Conservation (phyloP, 2,888 invertebrate species). For the Lithophane semibrunnea region DNA sequence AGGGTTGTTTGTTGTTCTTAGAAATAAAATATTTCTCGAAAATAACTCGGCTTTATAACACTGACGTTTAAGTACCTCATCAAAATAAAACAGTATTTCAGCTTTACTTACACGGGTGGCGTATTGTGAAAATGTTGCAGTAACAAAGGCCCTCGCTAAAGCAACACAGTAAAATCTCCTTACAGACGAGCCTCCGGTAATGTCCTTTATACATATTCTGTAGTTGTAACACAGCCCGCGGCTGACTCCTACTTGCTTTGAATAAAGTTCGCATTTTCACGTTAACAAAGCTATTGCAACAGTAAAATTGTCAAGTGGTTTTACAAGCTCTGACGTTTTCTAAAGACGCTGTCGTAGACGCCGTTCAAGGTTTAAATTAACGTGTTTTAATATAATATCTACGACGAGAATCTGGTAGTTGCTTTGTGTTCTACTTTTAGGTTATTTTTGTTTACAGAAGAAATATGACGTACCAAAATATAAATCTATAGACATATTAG, state of each 20-base stretch:
- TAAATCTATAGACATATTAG: not conserved
- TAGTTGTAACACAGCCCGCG: slow-evolving; percentile 63
- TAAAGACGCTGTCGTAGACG: slow-evolving; percentile 59
- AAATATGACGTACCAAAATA: not conserved
- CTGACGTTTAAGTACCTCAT: slow-evolving; percentile 22
- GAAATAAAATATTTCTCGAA: slow-evolving; percentile 36
- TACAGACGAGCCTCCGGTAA: slow-evolving; percentile 71
- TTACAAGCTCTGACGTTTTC: slow-evolving; percentile 57
- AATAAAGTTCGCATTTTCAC: slow-evolving; percentile 68
- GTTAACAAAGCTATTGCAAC: slow-evolving; percentile 57
- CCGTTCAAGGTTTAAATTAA: slow-evolving; percentile 48
- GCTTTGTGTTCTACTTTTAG: slow-evolving; percentile 1
- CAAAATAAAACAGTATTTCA: slow-evolving; percentile 46
- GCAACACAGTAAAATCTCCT: slow-evolving; percentile 76
- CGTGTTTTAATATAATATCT: slow-evolving; percentile 9
- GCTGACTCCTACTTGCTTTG: slow-evolving; percentile 63
- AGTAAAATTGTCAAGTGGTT: slow-evolving; percentile 63
- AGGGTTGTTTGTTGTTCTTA: slow-evolving; percentile 10
- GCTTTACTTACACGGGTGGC: slow-evolving; percentile 31
- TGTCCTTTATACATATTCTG: slow-evolving; percentile 71
- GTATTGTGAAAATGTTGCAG: slow-evolving; percentile 62
- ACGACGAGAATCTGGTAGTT: not conserved
- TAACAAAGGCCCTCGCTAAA: slow-evolving; percentile 68
- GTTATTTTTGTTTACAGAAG: not conserved
- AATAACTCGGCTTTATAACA: slow-evolving; percentile 33